Evolutionary conservation across 2,113 vertebrate genomes (phyloP), one percentile per base, ranked within the genome.

Genomic region (Orientallactaga bullata): DNA sequence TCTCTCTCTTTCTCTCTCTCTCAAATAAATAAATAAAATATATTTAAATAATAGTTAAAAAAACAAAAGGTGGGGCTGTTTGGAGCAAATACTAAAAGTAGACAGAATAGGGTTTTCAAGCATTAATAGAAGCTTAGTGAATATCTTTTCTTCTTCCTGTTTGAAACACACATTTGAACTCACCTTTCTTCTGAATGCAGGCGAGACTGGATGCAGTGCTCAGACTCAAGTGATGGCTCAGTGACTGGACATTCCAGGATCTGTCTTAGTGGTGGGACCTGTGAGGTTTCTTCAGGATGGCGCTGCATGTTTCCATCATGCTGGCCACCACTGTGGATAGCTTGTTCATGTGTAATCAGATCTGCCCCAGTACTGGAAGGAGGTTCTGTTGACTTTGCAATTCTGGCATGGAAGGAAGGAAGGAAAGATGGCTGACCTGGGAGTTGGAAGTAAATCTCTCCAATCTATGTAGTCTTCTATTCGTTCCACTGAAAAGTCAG

Each of bases 371-470:
- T 12, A 28, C 47, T 66, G 37, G 26, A 76, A 66, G 30, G 72
- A 42, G 13, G 73, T 95, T 91, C 81, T 93, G 47, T 8, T 94
- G 39, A 23, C 47, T 88, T 90, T 85, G 51, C 26, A 51, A 23
- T 90, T 76, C 55, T 9, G 63, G 28, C 1, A 6, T 60, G 3
- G 60, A 42, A 2, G 42, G 65, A 42, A 2, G 42, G 65, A 60
- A 84, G 63, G 13, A 65, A 94, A 76, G 39, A 81, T 74, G 39
- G 55, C 12, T 68, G 42, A 58, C 78, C 32, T 88, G n/a, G 18
- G 23, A 88, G 15, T 21, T 42, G 61, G 7, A 58, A 11, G 21
- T 18, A 39, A 85, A 88, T 71, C 51, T 83, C 55, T 66, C 32
- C 72, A 68, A 68, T 88, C n/a, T 82, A 6, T 39, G 61, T 82